Evolutionary conservation across 2,888 invertebrate genomes (phyloP), one percentile per base, ranked within the genome.

Genomic region (Pyrrhosoma nymphula): DNA sequence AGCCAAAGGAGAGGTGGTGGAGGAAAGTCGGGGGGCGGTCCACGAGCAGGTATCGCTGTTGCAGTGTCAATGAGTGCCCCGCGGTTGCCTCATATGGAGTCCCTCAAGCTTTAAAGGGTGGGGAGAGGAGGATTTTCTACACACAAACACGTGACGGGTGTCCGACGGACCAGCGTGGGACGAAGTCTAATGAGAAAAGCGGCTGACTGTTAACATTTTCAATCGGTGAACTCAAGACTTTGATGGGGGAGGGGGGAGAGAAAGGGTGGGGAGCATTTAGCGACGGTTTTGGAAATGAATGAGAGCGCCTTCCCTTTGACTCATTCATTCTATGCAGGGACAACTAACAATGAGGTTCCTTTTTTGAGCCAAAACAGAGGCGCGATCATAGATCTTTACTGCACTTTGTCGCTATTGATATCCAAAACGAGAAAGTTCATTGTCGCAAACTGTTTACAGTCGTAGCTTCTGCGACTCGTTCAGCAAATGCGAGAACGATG

Each of bases 131-230:
- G 56, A 56, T 56, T 89, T 56, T 89, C 39, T 55, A 23, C 39
- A 18, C 30, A 39, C 82, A 60, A 16, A 10, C 39, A 39, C 82
- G 82, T 82, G 82, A 82, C 82, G 82, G 82, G 82, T 82, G 82
- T 82, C 30, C 82, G 16, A 82, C 82, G 82, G 12, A 6, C 20
- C 26, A 8, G 91, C 60, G 93, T 47, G 69, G 93, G 26, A 16
- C 39, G 93, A 39, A n/a, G 69, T 69, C 69, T 93, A 93, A 93
- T 69, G 93, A 20, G 56, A 35, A 63, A 63, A 91, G 63, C 93
- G 75, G 69, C 69, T 69, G 93, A 69, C 63, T 93, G 93, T 75
- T 93, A 93, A 93, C 69, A 69, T 69, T 63, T 93, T 39, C 60
- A 63, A 91, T 82, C 82, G 82, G 10, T 35, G 35, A 69, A 69